phyloP scores from a whole-genome alignment of 1,140 invertebrate genomes.

The Agraylea sexmaculata region DNA sequence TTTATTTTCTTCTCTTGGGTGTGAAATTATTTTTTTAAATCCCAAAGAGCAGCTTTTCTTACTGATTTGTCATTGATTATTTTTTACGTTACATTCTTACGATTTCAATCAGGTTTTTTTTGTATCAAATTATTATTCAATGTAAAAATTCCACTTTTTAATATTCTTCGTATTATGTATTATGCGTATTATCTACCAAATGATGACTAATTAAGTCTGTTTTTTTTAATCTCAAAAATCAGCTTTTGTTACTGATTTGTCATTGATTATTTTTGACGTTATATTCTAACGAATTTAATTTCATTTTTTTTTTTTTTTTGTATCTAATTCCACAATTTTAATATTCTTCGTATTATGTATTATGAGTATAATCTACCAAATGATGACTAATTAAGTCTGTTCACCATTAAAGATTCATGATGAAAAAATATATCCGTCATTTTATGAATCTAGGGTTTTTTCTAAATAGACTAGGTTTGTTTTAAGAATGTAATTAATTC shows the following conservation, averaged over 20 bases:
- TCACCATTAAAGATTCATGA: background rate
- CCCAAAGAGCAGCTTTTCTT: too few species aligned
- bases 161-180: background rate
- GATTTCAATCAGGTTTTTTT: too few species aligned
- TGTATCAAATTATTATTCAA: too few species aligned
- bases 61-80: too few species aligned
- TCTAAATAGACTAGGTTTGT: background rate
- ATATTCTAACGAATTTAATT: too few species aligned
- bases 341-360: background rate
- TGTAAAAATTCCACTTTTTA: background rate
- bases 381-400: background rate
- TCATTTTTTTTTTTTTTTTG: too few species aligned
- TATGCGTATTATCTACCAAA: background rate
- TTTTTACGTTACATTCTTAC: too few species aligned
- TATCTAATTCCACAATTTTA: background rate
- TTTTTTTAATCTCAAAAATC: too few species aligned
- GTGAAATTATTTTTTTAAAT: too few species aligned
- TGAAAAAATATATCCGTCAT: conserved; percentile 1
- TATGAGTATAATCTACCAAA: background rate
- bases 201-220: background rate
- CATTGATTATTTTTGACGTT: too few species aligned
- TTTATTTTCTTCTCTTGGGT: too few species aligned
- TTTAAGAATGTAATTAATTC: background rate
- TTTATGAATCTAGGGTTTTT: background rate
- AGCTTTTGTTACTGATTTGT: too few species aligned